A percentile compares a stretch with the other conserved stretches of the same genome.
phyloP scores from a whole-genome alignment of 37 sponge, comb jelly and placozoan species.

The Bolinopsis microptera region DNA sequence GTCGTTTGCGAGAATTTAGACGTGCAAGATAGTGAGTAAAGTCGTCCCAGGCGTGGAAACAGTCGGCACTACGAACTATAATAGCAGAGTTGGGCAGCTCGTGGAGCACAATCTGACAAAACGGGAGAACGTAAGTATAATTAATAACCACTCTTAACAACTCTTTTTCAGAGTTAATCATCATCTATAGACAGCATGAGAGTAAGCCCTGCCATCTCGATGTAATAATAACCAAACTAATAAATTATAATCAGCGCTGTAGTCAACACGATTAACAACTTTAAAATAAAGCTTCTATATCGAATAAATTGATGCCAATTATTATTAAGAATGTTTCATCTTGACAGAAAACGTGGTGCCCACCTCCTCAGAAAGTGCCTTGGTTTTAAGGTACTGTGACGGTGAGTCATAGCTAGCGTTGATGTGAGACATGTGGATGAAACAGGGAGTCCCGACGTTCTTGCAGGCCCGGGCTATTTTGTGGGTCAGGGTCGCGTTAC shows the following conservation, averaged over 20 bases:
- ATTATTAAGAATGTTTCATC: too few species aligned
- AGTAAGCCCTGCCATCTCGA: too few species aligned
- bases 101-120: constrained; percentile 72
- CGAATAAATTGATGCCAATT: too few species aligned
- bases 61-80: constrained; percentile 79
- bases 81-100: constrained; percentile 80
- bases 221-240: too few species aligned
- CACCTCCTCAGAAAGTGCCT: constrained; percentile 69
- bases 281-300: too few species aligned
- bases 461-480: constrained; percentile 84
- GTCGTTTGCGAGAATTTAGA: background rate
- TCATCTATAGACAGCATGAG: too few species aligned
- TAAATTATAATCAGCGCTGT: too few species aligned
- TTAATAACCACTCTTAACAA: too few species aligned
- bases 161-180: too few species aligned
- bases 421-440: constrained; percentile 90
- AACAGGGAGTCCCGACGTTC: constrained; percentile 73
- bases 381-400: constrained; percentile 82
- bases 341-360: too few species aligned
- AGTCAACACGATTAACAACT: too few species aligned
- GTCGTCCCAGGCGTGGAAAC: constrained; percentile 82
- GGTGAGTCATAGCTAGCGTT: constrained; percentile 80
- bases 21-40: constrained; percentile 85
- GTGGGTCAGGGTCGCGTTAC: constrained; percentile 66
- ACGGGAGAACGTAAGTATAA: too few species aligned